Evolutionary conservation across 1,140 invertebrate species (phyloP), one percentile per base, ranked within the genome.

Genomic region (Oreohelix idahoensis): DNA sequence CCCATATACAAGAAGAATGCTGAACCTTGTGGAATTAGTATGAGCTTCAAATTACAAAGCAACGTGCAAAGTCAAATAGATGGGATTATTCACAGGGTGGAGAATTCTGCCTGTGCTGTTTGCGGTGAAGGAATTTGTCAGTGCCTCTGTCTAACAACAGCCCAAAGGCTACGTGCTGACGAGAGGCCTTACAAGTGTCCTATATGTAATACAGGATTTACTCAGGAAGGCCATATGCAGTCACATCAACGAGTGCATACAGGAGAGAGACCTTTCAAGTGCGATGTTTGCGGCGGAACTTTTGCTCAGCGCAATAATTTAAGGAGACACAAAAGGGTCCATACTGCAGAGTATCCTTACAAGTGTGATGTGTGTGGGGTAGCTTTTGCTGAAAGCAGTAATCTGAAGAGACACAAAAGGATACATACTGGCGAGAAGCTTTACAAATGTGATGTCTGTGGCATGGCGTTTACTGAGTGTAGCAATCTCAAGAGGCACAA

Each of bases 341-440:
- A 58, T n/a, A 58, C 53, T 0, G 73, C 38, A 42, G 36, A 42
- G 23, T 45, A 49, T 76, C 38, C 38, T 10, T 76, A 49, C 38
- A 49, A 45, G 74, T 76, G 74, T 76, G 74, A 32, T 20, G 39
- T 39, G 11, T 39, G 39, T 36, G 32, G 32, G 2, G 70, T 71
- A n/a, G 17, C 35, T 71, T n/a, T 36, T 71, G 70, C 38, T 11
- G 32, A 42, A n/a, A 38, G 70, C 26, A 42, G 32, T 11, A 32
- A 29, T 23, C 23, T 76, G 74, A 42, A 58, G 53, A 58, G 53
- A n/a, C 53, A 58, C 26, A 58, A 58, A 58, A 58, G 53, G 53
- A 58, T 58, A 58, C 53, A 58, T 58, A 58, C 53, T 2, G 53
- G 53, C 5, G 53, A 58, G 26, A 58, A 58, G 53, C 53, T 58